Evolutionary conservation across 1,140 invertebrate genomes (phyloP).

Genomic region (Nylanderia fulva): DNA sequence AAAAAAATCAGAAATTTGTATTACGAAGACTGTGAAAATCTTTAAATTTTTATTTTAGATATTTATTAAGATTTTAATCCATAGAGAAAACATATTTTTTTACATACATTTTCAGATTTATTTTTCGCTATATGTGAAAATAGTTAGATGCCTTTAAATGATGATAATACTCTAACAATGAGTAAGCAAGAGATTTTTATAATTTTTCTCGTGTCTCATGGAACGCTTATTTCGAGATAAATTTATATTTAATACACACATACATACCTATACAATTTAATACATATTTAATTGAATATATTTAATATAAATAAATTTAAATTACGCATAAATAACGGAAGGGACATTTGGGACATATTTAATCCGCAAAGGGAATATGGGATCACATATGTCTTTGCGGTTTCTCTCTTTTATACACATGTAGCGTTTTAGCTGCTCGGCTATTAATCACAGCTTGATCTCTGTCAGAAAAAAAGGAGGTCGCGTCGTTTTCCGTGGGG

Average conservation of each 20-base stretch:
- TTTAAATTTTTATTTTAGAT: no score
- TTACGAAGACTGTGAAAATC: no score
- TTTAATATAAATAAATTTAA: no score
- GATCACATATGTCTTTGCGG: neutral
- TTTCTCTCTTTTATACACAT: neutral
- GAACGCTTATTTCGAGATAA: conserved; percentile 1
- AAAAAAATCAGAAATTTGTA: neutral
- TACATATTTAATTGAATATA: no score
- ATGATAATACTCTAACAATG: no score
- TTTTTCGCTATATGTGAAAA: neutral
- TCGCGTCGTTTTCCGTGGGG: conserved; percentile 36
- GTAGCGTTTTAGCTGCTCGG: conserved; percentile 12
- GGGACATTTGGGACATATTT: conserved; percentile 16
- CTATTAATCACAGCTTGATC: conserved; percentile 71
- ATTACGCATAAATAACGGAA: neutral
- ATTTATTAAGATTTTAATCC: neutral
- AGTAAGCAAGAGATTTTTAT: neutral
- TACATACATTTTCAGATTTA: neutral
- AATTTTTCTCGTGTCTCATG: neutral
- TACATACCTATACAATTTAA: no score
- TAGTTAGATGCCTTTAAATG: neutral
- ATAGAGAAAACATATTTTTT: neutral
- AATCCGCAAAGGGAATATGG: conserved; percentile 13
- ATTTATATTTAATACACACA: no score
- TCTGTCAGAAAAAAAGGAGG: conserved; percentile 40